Conservation (phyloP, 2,113 vertebrate species). For the Fulica atra region DNA sequence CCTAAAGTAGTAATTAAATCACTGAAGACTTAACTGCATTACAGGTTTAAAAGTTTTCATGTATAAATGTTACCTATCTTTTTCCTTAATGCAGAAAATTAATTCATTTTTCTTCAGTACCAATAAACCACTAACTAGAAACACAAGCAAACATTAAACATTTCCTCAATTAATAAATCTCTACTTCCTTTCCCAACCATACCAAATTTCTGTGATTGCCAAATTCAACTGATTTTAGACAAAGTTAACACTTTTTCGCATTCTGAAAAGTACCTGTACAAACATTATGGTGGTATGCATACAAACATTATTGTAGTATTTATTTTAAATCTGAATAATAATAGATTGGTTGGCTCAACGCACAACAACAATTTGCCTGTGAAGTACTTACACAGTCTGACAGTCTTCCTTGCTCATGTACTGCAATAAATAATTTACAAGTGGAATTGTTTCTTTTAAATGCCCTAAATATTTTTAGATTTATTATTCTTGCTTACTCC, state of each 20-base stretch:
- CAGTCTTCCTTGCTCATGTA: not conserved
- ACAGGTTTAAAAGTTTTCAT: not conserved
- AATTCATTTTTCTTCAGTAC: not conserved
- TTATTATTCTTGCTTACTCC: constrained; percentile 12
- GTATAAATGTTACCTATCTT: not conserved
- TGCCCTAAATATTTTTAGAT: constrained; percentile 15
- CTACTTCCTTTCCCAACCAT: not conserved
- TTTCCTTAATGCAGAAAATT: constrained; percentile 29
- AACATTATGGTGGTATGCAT: not conserved
- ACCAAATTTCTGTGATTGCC: not conserved
- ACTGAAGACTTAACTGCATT: not conserved
- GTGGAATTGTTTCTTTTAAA: not conserved
- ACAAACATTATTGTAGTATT: not conserved
- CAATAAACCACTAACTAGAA: not conserved
- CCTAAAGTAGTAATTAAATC: constrained; percentile 12
- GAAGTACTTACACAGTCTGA: not conserved
- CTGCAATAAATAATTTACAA: constrained; percentile 1
- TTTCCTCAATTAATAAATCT: not conserved
- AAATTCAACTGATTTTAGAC: not conserved
- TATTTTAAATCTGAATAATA: not conserved
- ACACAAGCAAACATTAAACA: not conserved
- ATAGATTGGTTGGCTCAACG: not conserved
- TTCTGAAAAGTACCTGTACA: not conserved
- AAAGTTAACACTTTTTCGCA: not conserved
- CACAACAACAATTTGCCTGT: not conserved